These are phyloP conservation scores for Euthynnus affinis DNA, from an alignment of 2,797 vertebrate species.

Conservation along the genomic window DNA sequence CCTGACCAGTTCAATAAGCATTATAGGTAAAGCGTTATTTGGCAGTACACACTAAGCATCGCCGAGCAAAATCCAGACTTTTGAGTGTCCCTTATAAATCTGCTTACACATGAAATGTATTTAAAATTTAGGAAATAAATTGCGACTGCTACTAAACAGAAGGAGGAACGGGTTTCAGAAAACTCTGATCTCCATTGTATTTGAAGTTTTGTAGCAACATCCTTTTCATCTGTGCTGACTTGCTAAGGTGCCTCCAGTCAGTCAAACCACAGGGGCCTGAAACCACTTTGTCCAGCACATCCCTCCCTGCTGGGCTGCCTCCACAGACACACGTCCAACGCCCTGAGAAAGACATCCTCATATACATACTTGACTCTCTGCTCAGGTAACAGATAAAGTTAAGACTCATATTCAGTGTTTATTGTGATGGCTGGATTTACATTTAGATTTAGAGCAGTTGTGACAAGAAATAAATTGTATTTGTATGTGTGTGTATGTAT, in stretches of 20 bases:
- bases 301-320: neutral
- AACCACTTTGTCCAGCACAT: neutral
- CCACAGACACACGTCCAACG: neutral
- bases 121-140: neutral
- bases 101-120: neutral
- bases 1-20: constrained; percentile 78
- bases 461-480: neutral
- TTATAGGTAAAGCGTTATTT: constrained; percentile 63
- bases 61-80: neutral
- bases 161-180: neutral
- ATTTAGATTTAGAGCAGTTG: neutral
- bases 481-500: neutral
- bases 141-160: neutral
- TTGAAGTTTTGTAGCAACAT: neutral
- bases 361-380: constrained; percentile 67
- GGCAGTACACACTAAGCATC: neutral
- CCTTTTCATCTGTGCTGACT: neutral
- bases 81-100: neutral
- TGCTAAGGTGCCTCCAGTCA: constrained; percentile 51
- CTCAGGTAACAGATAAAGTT: constrained; percentile 68
- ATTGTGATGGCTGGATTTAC: neutral
- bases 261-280: constrained; percentile 9
- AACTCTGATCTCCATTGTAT: neutral
- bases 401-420: neutral
- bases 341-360: constrained; percentile 65